These are phyloP conservation scores for Rhopalosiphum maidis DNA, from an alignment of 1,140 invertebrate species.

Conservation along the genomic window DNA sequence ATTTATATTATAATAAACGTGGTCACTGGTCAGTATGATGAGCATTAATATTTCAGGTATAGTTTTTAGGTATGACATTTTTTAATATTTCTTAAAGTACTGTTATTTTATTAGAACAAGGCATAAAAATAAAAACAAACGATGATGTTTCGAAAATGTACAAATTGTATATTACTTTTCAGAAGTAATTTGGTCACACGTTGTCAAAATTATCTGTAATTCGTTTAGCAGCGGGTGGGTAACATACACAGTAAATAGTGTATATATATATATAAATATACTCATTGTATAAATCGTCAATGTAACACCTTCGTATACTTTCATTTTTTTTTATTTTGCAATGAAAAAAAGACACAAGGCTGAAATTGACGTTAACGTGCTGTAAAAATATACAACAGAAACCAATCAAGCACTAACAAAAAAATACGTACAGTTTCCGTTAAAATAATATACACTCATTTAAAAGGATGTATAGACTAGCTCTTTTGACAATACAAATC, in stretches of 20 bases:
- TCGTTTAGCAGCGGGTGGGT: slow-evolving; percentile 17
- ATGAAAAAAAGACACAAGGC: not conserved
- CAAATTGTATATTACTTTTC: not conserved
- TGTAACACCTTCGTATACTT: not conserved
- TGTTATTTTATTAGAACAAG: not conserved
- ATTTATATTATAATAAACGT: not conserved
- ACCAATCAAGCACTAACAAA: slow-evolving; percentile 12
- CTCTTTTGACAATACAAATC: not conserved
- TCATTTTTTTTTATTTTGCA: not conserved
- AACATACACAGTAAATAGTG: not conserved
- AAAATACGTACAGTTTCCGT: not conserved
- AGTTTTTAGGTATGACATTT: not conserved
- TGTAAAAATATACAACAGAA: slow-evolving; percentile 19
- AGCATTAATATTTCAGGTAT: not conserved
- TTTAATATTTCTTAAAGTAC: not conserved
- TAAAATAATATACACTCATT: not conserved
- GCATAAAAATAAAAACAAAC: not conserved
- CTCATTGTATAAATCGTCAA: not conserved
- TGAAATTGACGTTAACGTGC: slow-evolving; percentile 36
- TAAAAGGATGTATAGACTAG: not conserved
- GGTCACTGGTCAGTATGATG: not conserved
- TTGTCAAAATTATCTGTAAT: slow-evolving; percentile 25
- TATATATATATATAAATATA: not conserved
- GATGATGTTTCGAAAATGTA: not conserved
- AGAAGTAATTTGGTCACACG: not conserved